Conservation (phyloP, 2,888 invertebrate genomes). For the Agonopterix alstromeriana region DNA sequence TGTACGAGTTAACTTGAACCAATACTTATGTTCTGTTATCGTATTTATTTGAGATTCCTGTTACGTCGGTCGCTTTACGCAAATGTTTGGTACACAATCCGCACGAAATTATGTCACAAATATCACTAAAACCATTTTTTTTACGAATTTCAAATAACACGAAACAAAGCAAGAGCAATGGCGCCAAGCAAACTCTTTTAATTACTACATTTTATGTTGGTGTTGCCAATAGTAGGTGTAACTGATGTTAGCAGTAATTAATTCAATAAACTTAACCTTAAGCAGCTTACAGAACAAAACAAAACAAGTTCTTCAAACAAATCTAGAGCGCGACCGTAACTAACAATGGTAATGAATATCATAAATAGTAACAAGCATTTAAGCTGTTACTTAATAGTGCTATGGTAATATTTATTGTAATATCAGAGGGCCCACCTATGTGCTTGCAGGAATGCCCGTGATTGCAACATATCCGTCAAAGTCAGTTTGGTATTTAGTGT, state of each 20-base stretch:
- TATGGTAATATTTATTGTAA: slow-evolving; percentile 18
- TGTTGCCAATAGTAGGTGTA: too few species aligned
- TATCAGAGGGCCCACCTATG: slow-evolving; percentile 18
- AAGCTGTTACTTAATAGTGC: slow-evolving; percentile 14
- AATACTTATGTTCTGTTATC: too few species aligned
- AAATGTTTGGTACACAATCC: too few species aligned
- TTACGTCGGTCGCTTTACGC: too few species aligned
- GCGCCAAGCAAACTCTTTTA: too few species aligned
- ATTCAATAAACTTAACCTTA: slow-evolving; percentile 1
- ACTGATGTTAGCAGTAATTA: not conserved
- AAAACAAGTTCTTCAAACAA: slow-evolving; percentile 1
- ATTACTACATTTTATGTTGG: too few species aligned
- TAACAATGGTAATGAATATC: slow-evolving; percentile 11
- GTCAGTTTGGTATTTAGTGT: not conserved
- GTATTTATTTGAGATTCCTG: too few species aligned
- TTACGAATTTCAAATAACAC: too few species aligned
- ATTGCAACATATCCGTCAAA: slow-evolving; percentile 23
- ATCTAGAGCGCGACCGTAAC: slow-evolving; percentile 1
- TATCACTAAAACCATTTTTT: too few species aligned
- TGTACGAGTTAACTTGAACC: too few species aligned
- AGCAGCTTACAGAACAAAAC: not conserved
- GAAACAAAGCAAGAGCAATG: too few species aligned
- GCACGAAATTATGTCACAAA: too few species aligned
- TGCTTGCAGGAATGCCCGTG: slow-evolving; percentile 3
- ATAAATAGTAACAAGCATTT: slow-evolving; percentile 9